A percentile compares a stretch with the other conserved stretches of the same genome.
phyloP scores from a whole-genome alignment of 2,888 invertebrate genomes.

The Prionchulus punctatus region DNA sequence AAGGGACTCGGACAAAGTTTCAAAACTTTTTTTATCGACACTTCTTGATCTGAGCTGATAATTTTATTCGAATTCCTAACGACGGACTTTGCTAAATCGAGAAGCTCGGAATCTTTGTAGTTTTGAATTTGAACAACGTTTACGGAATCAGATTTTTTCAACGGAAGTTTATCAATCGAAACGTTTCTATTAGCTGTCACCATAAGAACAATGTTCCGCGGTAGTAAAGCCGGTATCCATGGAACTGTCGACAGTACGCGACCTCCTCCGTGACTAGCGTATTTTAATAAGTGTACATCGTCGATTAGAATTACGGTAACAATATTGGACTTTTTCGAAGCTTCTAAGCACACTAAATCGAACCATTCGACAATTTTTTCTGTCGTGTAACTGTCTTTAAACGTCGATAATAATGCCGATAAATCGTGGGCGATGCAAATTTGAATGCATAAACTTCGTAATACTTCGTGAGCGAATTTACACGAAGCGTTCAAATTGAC shows the following conservation, averaged over 20 bases:
- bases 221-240: not conserved
- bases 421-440: constrained; percentile 2
- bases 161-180: not conserved
- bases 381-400: not conserved
- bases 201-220: not conserved
- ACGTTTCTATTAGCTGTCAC: not conserved
- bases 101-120: too few relatives aligned
- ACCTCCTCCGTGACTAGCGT: constrained; percentile 19
- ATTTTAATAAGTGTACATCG: constrained; percentile 23
- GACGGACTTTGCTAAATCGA: too few relatives aligned
- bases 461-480: constrained; percentile 3
- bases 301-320: constrained; percentile 25
- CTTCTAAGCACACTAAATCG: not conserved
- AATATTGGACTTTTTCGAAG: not conserved
- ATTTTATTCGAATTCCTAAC: too few relatives aligned
- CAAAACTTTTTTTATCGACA: not conserved
- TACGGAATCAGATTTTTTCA: too few relatives aligned
- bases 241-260: not conserved
- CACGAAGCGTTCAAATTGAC: constrained; percentile 20
- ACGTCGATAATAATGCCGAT: not conserved
- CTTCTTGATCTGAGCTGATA: not conserved
- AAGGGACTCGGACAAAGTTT: not conserved
- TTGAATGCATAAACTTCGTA: not conserved
- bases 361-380: not conserved
- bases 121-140: too few relatives aligned